Percentiles rank a stretch among this genome's conserved stretches.
phyloP scores from a whole-genome alignment of 2,888 invertebrate genomes.

The Myathropa florea region DNA sequence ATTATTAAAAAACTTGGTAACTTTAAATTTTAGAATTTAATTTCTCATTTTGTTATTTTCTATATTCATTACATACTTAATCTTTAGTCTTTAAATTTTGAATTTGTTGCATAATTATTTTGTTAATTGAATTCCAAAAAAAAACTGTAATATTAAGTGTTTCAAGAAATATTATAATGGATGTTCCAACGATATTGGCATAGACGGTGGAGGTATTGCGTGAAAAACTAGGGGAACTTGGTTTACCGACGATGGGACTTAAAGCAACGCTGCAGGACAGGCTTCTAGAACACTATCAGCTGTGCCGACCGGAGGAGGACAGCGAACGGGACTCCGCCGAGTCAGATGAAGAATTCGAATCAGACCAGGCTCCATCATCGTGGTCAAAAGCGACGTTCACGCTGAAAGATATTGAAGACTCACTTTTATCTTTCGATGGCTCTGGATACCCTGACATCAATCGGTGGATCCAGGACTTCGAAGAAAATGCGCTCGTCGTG shows the following conservation, averaged over 20 bases:
- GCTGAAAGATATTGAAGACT: background rate
- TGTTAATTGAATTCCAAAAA: too few species aligned
- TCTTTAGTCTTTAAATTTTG: too few species aligned
- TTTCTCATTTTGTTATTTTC: too few species aligned
- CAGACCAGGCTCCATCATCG: too few species aligned
- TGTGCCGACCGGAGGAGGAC: background rate
- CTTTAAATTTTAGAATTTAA: too few species aligned
- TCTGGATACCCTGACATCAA: background rate
- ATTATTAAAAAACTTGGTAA: too few species aligned
- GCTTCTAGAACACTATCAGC: too few species aligned
- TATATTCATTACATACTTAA: too few species aligned
- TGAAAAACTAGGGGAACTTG: background rate
- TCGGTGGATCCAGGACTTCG: constrained; percentile 7
- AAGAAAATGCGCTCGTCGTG: constrained; percentile 5
- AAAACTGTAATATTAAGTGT: too few species aligned
- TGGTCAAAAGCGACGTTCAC: background rate
- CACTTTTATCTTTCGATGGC: background rate
- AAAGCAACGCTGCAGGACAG: background rate
- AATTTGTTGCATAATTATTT: too few species aligned
- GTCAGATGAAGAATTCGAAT: too few species aligned
- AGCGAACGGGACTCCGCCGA: too few species aligned
- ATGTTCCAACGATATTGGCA: background rate
- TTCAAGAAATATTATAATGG: background rate
- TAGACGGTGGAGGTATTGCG: background rate
- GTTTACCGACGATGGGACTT: background rate